phyloP scores from a whole-genome alignment of 2,797 vertebrate genomes.

The Mus minutoides region DNA sequence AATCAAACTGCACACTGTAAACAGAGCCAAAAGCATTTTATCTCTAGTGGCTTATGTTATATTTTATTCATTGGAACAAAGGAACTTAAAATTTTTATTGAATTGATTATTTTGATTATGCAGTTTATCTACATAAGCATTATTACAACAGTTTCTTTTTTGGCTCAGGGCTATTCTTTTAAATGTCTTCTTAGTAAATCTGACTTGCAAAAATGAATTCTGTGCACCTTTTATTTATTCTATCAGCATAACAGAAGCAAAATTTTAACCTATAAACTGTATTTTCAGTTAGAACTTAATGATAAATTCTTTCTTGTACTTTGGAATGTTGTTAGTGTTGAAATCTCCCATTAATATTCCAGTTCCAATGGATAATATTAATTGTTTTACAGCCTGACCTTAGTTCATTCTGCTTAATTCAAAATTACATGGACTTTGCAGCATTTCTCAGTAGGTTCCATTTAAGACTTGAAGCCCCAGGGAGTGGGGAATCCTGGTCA shows the following conservation, averaged over 20 bases:
- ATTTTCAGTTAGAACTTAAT: conserved; percentile 61
- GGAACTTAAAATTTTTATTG: conserved; percentile 40
- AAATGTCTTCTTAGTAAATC: conserved; percentile 62
- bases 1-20: conserved; percentile 55
- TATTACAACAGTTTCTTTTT: conserved; percentile 19
- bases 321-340: conserved; percentile 56
- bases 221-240: conserved; percentile 70
- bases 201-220: conserved; percentile 74
- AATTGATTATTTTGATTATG: conserved; percentile 37
- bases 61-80: conserved; percentile 60
- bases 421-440: conserved; percentile 71
- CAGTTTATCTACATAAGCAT: neutral
- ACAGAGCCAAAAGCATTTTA: neutral
- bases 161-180: neutral
- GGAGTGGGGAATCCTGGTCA: neutral
- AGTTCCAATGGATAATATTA: conserved; percentile 54
- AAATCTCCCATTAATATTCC: conserved; percentile 44
- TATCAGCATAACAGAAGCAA: conserved; percentile 60
- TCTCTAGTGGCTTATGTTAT: neutral
- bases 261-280: conserved; percentile 59
- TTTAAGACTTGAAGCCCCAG: neutral
- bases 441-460: conserved; percentile 61
- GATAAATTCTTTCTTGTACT: conserved; percentile 69
- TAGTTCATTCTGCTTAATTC: conserved; percentile 64
- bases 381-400: conserved; percentile 66